Conservation (phyloP, 2,888 invertebrate genomes). For the Prionchulus punctatus region DNA sequence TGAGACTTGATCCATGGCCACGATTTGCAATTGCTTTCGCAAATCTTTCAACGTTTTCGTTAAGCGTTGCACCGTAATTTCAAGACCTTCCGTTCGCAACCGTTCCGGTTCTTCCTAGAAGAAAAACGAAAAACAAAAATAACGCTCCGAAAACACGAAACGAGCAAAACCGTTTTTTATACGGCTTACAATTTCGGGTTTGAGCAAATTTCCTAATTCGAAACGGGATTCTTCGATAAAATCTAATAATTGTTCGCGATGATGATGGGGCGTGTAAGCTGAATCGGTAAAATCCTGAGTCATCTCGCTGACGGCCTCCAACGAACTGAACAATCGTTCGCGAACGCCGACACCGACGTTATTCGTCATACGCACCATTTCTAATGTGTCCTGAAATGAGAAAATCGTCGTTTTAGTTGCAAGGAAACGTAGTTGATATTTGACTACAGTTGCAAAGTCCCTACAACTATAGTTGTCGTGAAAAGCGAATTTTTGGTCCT, state of each 20-base stretch:
- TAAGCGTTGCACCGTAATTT: slow-evolving; percentile 28
- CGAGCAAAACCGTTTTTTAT: background rate
- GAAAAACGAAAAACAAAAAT: background rate
- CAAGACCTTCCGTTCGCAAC: slow-evolving; percentile 19
- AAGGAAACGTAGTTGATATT: background rate
- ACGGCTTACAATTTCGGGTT: slow-evolving; percentile 31
- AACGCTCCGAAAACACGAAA: background rate
- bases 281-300: slow-evolving; percentile 95
- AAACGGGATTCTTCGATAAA: slow-evolving; percentile 68
- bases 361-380: slow-evolving; percentile 61
- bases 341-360: slow-evolving; percentile 46
- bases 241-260: slow-evolving; percentile 80
- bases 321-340: slow-evolving; percentile 64
- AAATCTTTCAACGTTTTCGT: slow-evolving; percentile 27
- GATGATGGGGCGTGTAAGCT: slow-evolving; percentile 91
- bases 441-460: background rate
- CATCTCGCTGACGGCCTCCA: slow-evolving; percentile 79
- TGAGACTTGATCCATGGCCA: slow-evolving; percentile 39
- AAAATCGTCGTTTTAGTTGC: background rate
- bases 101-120: slow-evolving; percentile 15
- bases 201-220: slow-evolving; percentile 73
- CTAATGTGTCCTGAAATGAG: slow-evolving; percentile 49
- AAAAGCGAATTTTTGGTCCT: slow-evolving; percentile 11
- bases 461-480: too few relatives aligned
- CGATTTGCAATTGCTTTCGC: slow-evolving; percentile 36